Evolutionary conservation across 2,113 vertebrate species (phyloP).

Genomic region (Odontesthes bonariensis): DNA sequence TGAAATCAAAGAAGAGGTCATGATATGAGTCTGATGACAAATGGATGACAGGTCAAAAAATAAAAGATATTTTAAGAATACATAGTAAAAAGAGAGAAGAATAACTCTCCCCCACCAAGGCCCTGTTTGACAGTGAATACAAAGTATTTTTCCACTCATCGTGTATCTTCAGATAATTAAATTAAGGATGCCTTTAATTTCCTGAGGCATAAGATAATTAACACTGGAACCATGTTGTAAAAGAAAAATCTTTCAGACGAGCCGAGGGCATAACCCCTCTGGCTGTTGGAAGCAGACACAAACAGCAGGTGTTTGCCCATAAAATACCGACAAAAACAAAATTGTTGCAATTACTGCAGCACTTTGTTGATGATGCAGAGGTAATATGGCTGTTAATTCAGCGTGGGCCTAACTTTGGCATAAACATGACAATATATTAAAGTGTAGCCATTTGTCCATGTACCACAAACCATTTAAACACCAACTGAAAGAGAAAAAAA

Average conservation of each 20-base stretch:
- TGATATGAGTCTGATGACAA: constrained; percentile 13
- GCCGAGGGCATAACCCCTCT: constrained; percentile 41
- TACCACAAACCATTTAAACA: not conserved
- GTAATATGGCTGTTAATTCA: constrained; percentile 18
- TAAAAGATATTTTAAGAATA: not conserved
- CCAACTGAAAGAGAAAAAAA: not conserved
- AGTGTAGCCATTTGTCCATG: not conserved
- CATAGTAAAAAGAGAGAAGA: not conserved
- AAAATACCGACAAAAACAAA: constrained; percentile 32
- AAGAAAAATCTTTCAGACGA: constrained; percentile 41
- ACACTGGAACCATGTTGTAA: constrained; percentile 42
- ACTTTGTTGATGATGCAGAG: not conserved
- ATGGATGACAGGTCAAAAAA: not conserved
- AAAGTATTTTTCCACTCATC: constrained; percentile 46
- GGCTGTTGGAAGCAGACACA: constrained; percentile 31
- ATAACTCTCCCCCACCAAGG: constrained; percentile 1
- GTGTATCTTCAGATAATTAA: constrained; percentile 48
- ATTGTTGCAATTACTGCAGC: constrained; percentile 29
- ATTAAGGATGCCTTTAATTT: constrained; percentile 52
- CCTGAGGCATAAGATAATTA: constrained; percentile 47
- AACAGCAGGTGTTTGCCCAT: constrained; percentile 41
- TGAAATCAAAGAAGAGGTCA: constrained; percentile 61
- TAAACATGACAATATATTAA: too few species aligned
- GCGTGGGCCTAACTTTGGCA: too few species aligned
- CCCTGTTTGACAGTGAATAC: constrained; percentile 38